Evolutionary conservation across 2,797 vertebrate species (phyloP).

Genomic region (Spheniscus humboldti): DNA sequence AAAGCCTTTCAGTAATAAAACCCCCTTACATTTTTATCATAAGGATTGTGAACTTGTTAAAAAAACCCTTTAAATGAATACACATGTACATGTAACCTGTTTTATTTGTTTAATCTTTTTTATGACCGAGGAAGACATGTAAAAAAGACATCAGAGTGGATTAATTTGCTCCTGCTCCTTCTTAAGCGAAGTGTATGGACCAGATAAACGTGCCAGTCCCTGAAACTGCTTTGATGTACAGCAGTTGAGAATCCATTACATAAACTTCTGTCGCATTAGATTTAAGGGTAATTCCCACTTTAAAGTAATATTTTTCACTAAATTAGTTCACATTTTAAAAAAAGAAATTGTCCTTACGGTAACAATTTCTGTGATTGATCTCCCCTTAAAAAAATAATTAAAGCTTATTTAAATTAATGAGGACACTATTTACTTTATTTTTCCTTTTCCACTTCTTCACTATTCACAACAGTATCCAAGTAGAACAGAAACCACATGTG

Average conservation of each 20-base stretch:
- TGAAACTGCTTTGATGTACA: not conserved
- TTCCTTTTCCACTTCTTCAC: not conserved
- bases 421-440: not conserved
- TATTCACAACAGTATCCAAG: not conserved
- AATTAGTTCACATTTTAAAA: not conserved
- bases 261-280: not conserved
- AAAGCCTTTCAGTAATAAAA: not conserved
- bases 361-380: not conserved
- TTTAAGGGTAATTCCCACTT: not conserved
- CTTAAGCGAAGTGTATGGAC: not conserved
- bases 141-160: not conserved
- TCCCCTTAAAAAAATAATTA: not conserved
- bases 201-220: not conserved
- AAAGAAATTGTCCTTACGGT: not conserved
- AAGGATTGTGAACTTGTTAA: not conserved
- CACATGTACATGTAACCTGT: not conserved
- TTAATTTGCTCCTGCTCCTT: not conserved
- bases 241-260: not conserved
- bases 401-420: not conserved
- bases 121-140: not conserved
- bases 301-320: not conserved
- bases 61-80: not conserved
- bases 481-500: not conserved
- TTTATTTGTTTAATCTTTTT: not conserved
- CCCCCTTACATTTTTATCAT: not conserved